Evolutionary conservation across 2,113 vertebrate species (phyloP), one percentile per base, ranked within the genome.

Genomic region (Leptobrachium leishanense): DNA sequence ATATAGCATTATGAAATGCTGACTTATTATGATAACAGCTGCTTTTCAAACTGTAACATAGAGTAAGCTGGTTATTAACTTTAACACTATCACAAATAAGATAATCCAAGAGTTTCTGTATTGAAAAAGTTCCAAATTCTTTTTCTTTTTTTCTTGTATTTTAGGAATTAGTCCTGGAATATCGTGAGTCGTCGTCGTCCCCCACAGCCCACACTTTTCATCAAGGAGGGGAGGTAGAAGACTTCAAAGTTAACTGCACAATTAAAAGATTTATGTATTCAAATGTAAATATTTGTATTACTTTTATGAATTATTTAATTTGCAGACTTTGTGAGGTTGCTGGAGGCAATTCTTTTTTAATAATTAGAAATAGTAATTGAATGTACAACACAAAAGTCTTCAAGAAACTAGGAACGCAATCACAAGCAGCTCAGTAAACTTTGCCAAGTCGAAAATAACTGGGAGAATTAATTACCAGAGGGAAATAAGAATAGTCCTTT

Each of bases 401-500:
- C 20, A 15, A 65, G 68, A 65, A 77, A 11, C 55, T 63, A 40
- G 20, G 13, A 80, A 80, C 73, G 41, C 31, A 73, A 73, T 73
- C 13, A 68, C 53, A 59, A 43, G 50, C 70, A 44, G 50, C 20
- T 39, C 43, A 41, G 63, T 41, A 72, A 79, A 80, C 59, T 79
- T 79, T 74, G 62, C 42, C 50, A 79, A 72, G 70, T 67, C 69
- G 55, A 68, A 73, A 80, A 80, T 80, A 80, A 73, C 70, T 59
- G n/a, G 50, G 50, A 68, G 71, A 68, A 74, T 74, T 67, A 80
- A 80, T 80, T 80, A 74, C 70, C 31, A 55, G 77, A 67, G 59
- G 69, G 70, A 80, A 80, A 74, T 73, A 80, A 73, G 70, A 80
- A 80, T 68, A 68, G 71, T 46, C 50, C 44, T 73, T 80, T 63